Evolutionary conservation across 2,797 vertebrate species (phyloP).

Genomic region (Propithecus perrieri): DNA sequence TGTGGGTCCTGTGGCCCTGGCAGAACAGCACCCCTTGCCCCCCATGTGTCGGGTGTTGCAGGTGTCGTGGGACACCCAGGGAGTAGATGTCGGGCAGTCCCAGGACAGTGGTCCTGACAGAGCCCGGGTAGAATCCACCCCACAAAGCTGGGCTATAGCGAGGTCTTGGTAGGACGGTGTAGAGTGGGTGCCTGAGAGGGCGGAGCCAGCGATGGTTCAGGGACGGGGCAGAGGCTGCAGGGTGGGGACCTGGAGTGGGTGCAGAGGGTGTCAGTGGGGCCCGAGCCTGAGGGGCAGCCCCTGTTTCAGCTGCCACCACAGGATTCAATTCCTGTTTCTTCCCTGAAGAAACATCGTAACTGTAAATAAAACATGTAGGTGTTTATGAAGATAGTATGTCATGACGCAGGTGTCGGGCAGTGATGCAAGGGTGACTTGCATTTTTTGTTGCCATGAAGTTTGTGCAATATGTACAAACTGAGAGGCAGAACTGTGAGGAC

Average conservation of each 20-base stretch:
- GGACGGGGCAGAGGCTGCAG: neutral
- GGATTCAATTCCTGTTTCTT: neutral
- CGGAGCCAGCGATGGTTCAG: neutral
- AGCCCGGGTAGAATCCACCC: no score
- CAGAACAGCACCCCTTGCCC: neutral
- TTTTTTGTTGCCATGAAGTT: neutral
- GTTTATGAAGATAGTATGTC: neutral
- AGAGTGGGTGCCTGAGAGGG: no score
- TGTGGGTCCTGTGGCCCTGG: neutral
- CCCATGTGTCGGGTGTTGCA: neutral
- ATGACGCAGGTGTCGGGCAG: no score
- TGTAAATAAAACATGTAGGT: neutral
- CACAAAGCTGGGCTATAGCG: neutral
- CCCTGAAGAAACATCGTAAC: neutral
- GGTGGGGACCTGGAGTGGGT: no score
- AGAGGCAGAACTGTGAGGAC: neutral
- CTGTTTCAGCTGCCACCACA: neutral
- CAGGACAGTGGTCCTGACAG: neutral
- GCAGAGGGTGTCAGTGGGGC: neutral
- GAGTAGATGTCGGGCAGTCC: neutral
- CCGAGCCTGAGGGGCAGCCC: neutral
- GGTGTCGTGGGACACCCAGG: neutral
- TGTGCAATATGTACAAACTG: neutral
- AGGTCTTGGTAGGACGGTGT: no score
- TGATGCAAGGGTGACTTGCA: neutral